phyloP scores from a whole-genome alignment of 2,797 vertebrate species.

The Diplodus sargus region DNA sequence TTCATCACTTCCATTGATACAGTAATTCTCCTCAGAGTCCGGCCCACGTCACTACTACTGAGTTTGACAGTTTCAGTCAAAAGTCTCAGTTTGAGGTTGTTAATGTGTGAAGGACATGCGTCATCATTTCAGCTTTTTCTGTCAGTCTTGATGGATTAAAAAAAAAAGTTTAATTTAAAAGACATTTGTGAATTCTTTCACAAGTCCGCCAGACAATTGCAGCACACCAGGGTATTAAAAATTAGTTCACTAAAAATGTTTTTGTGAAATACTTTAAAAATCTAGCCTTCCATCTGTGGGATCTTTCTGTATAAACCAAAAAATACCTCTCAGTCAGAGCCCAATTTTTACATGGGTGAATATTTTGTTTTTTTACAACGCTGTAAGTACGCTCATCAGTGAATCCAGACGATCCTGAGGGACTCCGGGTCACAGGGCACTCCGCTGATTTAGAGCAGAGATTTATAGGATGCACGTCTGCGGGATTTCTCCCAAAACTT shows the following conservation, averaged over 20 bases:
- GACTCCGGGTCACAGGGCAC: conserved; percentile 13
- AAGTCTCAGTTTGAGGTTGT: not conserved
- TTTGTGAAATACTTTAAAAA: not conserved
- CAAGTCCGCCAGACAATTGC: not conserved
- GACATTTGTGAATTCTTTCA: not conserved
- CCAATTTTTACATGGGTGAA: not conserved
- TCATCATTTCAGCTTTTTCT: not conserved
- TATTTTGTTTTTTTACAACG: not conserved
- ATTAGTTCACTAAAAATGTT: not conserved
- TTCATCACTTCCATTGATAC: not conserved
- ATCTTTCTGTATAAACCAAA: not conserved
- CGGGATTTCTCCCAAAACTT: conserved; percentile 5
- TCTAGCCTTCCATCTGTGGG: not conserved
- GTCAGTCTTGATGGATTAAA: conserved; percentile 1
- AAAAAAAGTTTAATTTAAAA: not conserved
- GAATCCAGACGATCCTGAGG: conserved; percentile 8
- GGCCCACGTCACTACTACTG: not conserved
- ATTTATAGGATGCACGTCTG: conserved; percentile 12
- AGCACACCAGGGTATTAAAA: not conserved
- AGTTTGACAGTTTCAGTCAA: not conserved
- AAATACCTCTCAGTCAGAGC: not conserved
- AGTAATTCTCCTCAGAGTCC: not conserved
- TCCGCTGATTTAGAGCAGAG: conserved; percentile 2
- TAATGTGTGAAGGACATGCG: not conserved
- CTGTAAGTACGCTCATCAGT: conserved; percentile 11